phyloP scores from a whole-genome alignment of 1,140 invertebrate genomes.

The Thaumetopoea pityocampa region DNA sequence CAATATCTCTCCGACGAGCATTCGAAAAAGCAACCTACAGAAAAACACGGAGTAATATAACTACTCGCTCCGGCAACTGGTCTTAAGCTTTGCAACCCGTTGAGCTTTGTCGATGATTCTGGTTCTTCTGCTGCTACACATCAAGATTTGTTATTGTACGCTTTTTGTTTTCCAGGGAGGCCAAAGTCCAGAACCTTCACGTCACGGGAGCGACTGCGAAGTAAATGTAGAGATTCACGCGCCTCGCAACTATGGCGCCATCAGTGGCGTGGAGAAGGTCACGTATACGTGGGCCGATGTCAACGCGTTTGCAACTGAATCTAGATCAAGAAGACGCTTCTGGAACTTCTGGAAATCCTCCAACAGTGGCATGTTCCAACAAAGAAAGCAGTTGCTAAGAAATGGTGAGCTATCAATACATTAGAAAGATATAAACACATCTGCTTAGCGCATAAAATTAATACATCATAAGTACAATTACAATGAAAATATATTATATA shows the following conservation, averaged over 20 bases:
- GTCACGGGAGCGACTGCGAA: constrained; percentile 45
- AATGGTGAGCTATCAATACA: constrained; percentile 77
- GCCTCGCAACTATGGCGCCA: constrained; percentile 49
- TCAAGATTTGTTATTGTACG: too few relatives aligned
- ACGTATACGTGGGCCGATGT: constrained; percentile 84
- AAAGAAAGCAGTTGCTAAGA: constrained; percentile 81
- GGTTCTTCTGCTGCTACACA: too few relatives aligned
- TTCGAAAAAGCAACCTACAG: too few relatives aligned
- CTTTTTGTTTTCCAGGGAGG: constrained; percentile 30
- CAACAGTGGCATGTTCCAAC: constrained; percentile 60
- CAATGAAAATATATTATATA: too few relatives aligned
- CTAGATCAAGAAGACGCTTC: constrained; percentile 44
- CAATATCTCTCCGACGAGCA: too few relatives aligned
- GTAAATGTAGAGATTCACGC: constrained; percentile 41
- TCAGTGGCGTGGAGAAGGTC: constrained; percentile 72
- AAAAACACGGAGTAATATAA: too few relatives aligned
- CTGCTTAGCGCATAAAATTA: neutral
- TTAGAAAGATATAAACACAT: neutral
- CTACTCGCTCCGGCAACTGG: too few relatives aligned
- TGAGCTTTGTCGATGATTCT: too few relatives aligned
- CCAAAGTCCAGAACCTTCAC: constrained; percentile 34
- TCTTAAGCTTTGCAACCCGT: too few relatives aligned
- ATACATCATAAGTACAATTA: too few relatives aligned
- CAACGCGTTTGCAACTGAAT: constrained; percentile 78
- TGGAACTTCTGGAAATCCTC: constrained; percentile 64